Conservation (phyloP, 2,797 vertebrate species). For the Sparidentex hasta region DNA sequence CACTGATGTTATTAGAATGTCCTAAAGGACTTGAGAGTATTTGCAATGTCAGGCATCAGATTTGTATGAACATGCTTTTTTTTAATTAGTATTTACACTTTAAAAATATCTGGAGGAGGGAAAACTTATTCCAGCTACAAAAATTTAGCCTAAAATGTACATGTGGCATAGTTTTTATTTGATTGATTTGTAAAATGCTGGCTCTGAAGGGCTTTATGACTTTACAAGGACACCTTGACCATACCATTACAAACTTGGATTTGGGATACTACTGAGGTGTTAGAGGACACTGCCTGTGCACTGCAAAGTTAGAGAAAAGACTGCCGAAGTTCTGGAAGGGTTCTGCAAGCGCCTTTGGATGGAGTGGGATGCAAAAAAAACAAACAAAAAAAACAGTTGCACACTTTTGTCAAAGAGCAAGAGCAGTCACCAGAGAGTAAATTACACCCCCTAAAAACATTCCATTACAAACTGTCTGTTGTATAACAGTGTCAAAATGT, state of each 20-base stretch:
- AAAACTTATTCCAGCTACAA: neutral
- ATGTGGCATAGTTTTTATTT: neutral
- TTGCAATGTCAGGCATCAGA: neutral
- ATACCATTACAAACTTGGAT: neutral
- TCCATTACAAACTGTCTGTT: neutral
- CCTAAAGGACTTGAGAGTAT: neutral
- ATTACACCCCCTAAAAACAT: neutral
- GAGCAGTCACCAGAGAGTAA: neutral
- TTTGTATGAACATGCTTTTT: neutral
- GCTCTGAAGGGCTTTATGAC: neutral
- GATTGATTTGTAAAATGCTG: neutral
- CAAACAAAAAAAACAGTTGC: too few species aligned
- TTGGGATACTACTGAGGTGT: neutral
- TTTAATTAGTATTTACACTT: neutral
- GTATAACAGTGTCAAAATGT: neutral
- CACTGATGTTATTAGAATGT: neutral
- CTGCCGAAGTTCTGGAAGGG: neutral
- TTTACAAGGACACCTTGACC: neutral
- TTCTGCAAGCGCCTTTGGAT: neutral
- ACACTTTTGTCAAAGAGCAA: neutral
- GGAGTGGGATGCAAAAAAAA: neutral
- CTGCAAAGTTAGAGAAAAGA: neutral
- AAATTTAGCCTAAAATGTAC: neutral
- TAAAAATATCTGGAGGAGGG: neutral
- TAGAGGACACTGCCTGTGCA: neutral